Evolutionary conservation across 2,888 invertebrate species (phyloP), one percentile per base, ranked within the genome.

Genomic region (Trachelus troglodyta): DNA sequence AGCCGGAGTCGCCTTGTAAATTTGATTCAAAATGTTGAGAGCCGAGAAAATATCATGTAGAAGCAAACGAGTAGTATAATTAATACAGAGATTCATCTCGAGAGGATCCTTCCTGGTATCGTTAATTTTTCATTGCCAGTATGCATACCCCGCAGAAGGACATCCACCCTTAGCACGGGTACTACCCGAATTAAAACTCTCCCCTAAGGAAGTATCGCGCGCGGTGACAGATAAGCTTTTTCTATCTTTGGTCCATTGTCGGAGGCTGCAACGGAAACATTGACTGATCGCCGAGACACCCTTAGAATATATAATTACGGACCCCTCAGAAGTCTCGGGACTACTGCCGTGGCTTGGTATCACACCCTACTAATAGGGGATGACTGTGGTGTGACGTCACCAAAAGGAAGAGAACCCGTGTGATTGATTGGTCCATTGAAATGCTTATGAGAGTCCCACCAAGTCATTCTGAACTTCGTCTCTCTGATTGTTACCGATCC

Each of bases 231-330:
- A 91, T 91, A 90, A 91, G 89, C 89, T 89, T 90, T 90, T 90
- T 91, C 90, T 90, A 89, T 90, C 89, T 90, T 87, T 85, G 86
- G 82, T 83, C 87, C 86, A 90, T 91, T 91, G 91, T 91, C 87
- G 85, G 79, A 79, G 83, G 88, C 89, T 90, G 90, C 89, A 89
- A 87, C 91, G 91, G 91, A 91, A 90, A 89, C 91, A 91, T 91
- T 91, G 91, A 91, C 91, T 91, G 91, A 91, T 91, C 91, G 90
- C 88, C 84, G 88, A 86, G 89, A 90, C 90, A 88, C 90, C 91
- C 90, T 89, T 88, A 85, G 91, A 91, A 91, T 91, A 91, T 90
- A 90, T 91, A 91, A 91, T 91, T 91, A 90, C 85, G 84, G 78
- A 85, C 81, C 75, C 75, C 74, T 56, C 77, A 6, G 69, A 73